These are phyloP conservation scores for Brachionus manjavacas DNA, from an alignment of 1,140 invertebrate species.

Conservation along the genomic window DNA sequence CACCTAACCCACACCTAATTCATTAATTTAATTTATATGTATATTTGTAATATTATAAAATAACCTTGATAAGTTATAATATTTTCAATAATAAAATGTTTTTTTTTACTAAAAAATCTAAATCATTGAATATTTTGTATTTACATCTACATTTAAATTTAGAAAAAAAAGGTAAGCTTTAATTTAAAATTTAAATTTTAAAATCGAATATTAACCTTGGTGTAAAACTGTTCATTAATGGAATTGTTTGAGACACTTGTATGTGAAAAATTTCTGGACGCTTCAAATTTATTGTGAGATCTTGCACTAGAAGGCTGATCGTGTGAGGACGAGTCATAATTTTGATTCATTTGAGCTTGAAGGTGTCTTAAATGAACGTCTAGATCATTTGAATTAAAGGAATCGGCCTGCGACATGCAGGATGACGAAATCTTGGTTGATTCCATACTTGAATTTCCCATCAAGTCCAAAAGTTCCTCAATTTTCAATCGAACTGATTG, in stretches of 20 bases:
- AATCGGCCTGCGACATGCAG: background rate
- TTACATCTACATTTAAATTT: no score
- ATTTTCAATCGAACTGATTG: background rate
- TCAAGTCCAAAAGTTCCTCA: background rate
- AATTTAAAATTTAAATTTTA: background rate
- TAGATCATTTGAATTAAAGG: constrained; percentile 23
- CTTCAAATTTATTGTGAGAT: background rate
- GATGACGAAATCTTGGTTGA: background rate
- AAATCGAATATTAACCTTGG: background rate
- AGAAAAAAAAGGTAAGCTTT: no score
- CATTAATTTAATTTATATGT: no score
- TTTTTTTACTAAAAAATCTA: no score
- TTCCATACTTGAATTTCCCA: background rate
- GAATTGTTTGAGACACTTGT: background rate
- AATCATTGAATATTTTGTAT: no score
- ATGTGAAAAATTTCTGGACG: background rate
- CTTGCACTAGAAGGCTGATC: background rate
- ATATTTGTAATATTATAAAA: no score
- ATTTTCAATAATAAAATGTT: no score
- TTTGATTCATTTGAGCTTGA: constrained; percentile 2
- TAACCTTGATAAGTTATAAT: no score
- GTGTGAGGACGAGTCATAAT: background rate
- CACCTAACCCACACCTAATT: no score
- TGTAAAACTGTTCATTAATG: background rate
- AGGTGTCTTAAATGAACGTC: background rate